Evolutionary conservation across 2,113 vertebrate species (phyloP).

Genomic region (Dipodomys ordii): DNA sequence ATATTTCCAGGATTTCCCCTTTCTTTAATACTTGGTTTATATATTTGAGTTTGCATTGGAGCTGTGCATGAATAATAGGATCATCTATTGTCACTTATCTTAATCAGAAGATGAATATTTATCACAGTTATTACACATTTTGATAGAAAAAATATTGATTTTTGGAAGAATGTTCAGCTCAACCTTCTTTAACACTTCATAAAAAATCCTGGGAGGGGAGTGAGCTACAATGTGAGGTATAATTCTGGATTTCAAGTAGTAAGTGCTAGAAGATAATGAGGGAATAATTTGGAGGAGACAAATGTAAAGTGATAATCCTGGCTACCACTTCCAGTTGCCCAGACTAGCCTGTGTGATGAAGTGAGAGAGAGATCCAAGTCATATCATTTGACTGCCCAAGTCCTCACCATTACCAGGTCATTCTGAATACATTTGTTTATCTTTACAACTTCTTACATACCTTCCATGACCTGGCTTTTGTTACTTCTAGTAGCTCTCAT

Average conservation of each 20-base stretch:
- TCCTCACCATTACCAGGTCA: not conserved
- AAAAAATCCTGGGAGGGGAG: not conserved
- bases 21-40: not conserved
- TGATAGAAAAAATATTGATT: not conserved
- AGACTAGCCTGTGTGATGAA: not conserved
- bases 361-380: slow-evolving; percentile 1
- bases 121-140: not conserved
- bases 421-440: not conserved
- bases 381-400: not conserved
- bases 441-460: not conserved
- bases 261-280: not conserved
- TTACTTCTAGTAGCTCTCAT: not conserved
- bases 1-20: not conserved
- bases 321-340: slow-evolving; percentile 1
- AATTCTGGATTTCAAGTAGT: not conserved
- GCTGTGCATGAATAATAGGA: not conserved
- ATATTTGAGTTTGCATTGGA: not conserved
- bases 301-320: not conserved
- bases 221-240: not conserved
- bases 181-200: slow-evolving; percentile 28
- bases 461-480: not conserved
- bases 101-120: not conserved
- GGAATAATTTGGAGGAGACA: slow-evolving; percentile 37
- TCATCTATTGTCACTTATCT: not conserved
- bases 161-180: not conserved